phyloP scores from a whole-genome alignment of 2,888 invertebrate species.

The Liodrosophila aerea region DNA sequence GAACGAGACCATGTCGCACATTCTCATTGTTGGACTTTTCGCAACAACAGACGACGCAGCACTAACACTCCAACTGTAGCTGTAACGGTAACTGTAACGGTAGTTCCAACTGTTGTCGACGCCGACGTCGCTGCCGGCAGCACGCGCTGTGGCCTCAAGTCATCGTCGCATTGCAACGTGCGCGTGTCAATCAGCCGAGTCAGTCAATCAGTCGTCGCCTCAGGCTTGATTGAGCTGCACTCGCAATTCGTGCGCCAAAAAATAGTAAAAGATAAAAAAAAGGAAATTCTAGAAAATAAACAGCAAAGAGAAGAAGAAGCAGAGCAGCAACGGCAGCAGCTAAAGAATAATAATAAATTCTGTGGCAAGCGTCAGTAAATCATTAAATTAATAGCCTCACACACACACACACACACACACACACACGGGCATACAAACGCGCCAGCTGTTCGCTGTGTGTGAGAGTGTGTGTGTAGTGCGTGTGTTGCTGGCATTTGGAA shows the following conservation, averaged over 20 bases:
- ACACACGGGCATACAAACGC: slow-evolving; percentile 4
- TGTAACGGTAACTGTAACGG: slow-evolving; percentile 28
- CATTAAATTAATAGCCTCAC: slow-evolving; percentile 74
- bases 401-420: slow-evolving; percentile 32
- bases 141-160: too few species aligned
- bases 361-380: slow-evolving; percentile 72
- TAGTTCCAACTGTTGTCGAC: too few species aligned
- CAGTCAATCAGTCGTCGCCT: too few species aligned
- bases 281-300: background rate
- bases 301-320: slow-evolving; percentile 4
- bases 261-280: slow-evolving; percentile 22
- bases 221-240: slow-evolving; percentile 28
- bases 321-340: slow-evolving; percentile 5
- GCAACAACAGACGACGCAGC: slow-evolving; percentile 49
- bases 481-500: slow-evolving; percentile 44
- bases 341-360: slow-evolving; percentile 62
- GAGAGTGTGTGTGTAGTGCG: slow-evolving; percentile 21
- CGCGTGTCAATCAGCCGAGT: slow-evolving; percentile 57
- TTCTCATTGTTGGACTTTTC: slow-evolving; percentile 61
- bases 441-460: slow-evolving; percentile 38
- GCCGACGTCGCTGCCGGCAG: slow-evolving; percentile 17
- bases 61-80: slow-evolving; percentile 30
- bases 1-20: slow-evolving; percentile 81
- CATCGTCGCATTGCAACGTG: slow-evolving; percentile 53
- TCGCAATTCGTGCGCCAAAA: slow-evolving; percentile 42